Evolutionary conservation across 1,140 invertebrate species (phyloP).

Genomic region (Zaprionus taronus): DNA sequence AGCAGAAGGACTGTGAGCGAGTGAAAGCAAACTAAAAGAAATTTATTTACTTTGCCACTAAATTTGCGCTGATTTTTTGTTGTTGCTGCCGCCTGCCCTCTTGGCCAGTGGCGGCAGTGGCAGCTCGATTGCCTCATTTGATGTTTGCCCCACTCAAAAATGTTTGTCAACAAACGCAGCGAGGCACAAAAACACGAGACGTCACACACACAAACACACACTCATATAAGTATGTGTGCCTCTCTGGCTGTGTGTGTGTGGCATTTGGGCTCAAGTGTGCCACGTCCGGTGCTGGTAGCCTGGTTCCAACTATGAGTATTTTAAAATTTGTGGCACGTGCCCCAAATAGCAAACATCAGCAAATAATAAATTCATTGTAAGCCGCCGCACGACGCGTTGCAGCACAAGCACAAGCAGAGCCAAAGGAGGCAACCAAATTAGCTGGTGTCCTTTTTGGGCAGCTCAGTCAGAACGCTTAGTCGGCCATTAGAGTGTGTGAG

Average conservation of each 20-base stretch:
- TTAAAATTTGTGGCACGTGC: conserved; percentile 82
- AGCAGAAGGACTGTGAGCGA: conserved; percentile 21
- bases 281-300: conserved; percentile 59
- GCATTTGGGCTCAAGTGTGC: conserved; percentile 59
- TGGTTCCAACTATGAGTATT: conserved; percentile 62
- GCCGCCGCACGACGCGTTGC: conserved; percentile 38
- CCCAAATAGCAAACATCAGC: conserved; percentile 83
- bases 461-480: conserved; percentile 59
- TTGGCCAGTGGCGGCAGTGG: conserved; percentile 3
- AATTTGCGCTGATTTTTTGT: conserved; percentile 77
- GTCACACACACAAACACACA: conserved; percentile 12
- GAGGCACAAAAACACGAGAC: conserved; percentile 65
- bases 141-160: conserved; percentile 67
- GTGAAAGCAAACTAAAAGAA: conserved; percentile 70
- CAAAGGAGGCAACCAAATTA: conserved; percentile 59
- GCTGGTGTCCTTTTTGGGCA: conserved; percentile 39
- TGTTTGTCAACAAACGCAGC: conserved; percentile 81
- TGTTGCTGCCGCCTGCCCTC: conserved; percentile 29
- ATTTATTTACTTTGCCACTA: conserved; percentile 83
- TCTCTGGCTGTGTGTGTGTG: conserved; percentile 42
- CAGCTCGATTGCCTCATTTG: conserved; percentile 50
- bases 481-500: conserved; percentile 58
- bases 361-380: conserved; percentile 83
- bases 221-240: conserved; percentile 11
- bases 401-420: neutral